A percentile compares a stretch with the other conserved stretches of the same genome.
These are phyloP conservation scores for Pollenia griseotomentosa DNA, from an alignment of 2,888 invertebrate genomes.

Conservation along the genomic window DNA sequence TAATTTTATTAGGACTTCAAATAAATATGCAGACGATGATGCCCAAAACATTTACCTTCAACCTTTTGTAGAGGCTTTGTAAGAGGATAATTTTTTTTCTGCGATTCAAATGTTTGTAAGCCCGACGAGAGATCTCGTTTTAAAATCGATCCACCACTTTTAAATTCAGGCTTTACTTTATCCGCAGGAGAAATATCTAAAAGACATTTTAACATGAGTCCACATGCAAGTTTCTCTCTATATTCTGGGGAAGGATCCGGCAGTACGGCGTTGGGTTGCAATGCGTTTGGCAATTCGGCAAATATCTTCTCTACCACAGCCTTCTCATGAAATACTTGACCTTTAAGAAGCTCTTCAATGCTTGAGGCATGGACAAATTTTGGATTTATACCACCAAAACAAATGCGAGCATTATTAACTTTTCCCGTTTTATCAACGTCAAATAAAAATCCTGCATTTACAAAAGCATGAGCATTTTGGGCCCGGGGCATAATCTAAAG, in stretches of 20 bases:
- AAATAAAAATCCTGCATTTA: slow-evolving; percentile 89
- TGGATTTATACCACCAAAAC: slow-evolving; percentile 87
- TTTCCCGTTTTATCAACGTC: slow-evolving; percentile 85
- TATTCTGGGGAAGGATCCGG: slow-evolving; percentile 89
- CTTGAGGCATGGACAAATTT: slow-evolving; percentile 85
- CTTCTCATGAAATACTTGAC: slow-evolving; percentile 84
- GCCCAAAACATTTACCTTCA: slow-evolving; percentile 84
- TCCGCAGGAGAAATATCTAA: slow-evolving; percentile 86
- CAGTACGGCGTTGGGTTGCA: slow-evolving; percentile 87
- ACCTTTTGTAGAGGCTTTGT: slow-evolving; percentile 90
- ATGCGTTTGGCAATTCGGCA: slow-evolving; percentile 85
- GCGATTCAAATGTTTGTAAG: slow-evolving; percentile 88
- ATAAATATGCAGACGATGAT: not conserved
- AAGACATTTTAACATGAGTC: slow-evolving; percentile 91
- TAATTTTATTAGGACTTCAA: not conserved
- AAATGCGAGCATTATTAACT: slow-evolving; percentile 84
- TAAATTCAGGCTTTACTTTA: slow-evolving; percentile 84
- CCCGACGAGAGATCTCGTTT: slow-evolving; percentile 88
- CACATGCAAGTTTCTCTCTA: slow-evolving; percentile 88
- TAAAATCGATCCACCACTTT: slow-evolving; percentile 86
- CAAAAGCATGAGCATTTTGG: slow-evolving; percentile 90
- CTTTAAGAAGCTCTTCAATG: slow-evolving; percentile 85
- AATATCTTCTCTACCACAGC: slow-evolving; percentile 85
- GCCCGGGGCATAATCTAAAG: slow-evolving; percentile 88
- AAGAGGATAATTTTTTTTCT: slow-evolving; percentile 89